Base-by-base conservation (phyloP, 2,113 vertebrate species). In the Gobio gobio region DNA sequence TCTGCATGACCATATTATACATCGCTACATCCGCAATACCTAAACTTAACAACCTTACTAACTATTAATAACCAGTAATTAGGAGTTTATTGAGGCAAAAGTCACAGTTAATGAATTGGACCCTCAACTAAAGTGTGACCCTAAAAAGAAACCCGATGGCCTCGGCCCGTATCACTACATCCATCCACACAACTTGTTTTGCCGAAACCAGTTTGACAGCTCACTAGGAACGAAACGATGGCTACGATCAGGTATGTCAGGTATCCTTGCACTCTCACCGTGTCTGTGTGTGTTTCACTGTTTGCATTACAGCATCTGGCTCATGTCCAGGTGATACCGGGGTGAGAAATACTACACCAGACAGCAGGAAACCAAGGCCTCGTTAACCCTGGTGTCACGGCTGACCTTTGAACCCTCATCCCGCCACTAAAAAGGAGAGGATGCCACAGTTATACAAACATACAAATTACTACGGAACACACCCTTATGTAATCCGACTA, bases 261-360 rank as follows among this genome's bases (percentile, higher is more conserved):
- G 64, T 82, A 82, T 82, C 49, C 24, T 33, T 54, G 79, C 47
- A 51, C 61, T 81, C 78, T 81, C 26, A 16, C 43, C 14, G 9
- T 75, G 45, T 74, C 36, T 4, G 45, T 54, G 56, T 56, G 64
- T 56, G 29, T 61, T 8, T 80, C 58, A 22, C 20, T 29, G 59
- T 87, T 79, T 58, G 63, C 78, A 74, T 22, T 18, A 72, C 70
- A 82, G 86, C 82, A 88, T 82, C 59, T 78, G 63, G 87, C 82
- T 40, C 22, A 61, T 54, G 86, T 87, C 86, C 79, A 85, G 61
- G 33, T 81, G 88, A 86, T 85, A 89, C 49, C 49, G 82, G 75
- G 88, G 89, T 88, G 84, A 33, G 49, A 22, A 88, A 88, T 86
- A 88, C 87, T 89, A 88, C 78, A 89, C 84, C 64, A 86, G 72